phyloP scores from a whole-genome alignment of 2,113 vertebrate species.

The Hepsetus odoe region DNA sequence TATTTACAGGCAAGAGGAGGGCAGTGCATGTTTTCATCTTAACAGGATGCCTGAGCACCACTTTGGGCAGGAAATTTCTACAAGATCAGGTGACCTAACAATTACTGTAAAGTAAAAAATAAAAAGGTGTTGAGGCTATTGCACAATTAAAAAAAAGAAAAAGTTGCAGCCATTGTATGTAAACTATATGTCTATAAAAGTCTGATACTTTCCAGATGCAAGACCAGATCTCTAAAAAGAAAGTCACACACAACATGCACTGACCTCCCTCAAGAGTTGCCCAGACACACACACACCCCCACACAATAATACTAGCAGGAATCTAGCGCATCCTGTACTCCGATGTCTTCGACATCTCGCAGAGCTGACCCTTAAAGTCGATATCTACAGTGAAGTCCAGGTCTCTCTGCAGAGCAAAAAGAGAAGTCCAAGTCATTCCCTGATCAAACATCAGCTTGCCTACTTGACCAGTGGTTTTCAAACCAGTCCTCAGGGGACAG shows the following conservation, averaged over 20 bases:
- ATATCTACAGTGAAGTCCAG: slow-evolving; percentile 92
- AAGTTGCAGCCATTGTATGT: slow-evolving; percentile 52
- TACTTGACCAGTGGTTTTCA: background rate
- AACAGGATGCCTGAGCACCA: slow-evolving; percentile 31
- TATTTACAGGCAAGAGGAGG: slow-evolving; percentile 51
- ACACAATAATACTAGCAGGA: slow-evolving; percentile 24
- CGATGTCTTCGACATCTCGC: slow-evolving; percentile 88
- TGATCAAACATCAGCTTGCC: background rate
- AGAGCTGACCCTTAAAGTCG: slow-evolving; percentile 93
- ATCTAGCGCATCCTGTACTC: slow-evolving; percentile 91
- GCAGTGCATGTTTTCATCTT: slow-evolving; percentile 27
- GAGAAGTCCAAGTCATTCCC: background rate
- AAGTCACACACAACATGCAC: slow-evolving; percentile 47
- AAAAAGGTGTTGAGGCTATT: slow-evolving; percentile 53
- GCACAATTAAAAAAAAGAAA: slow-evolving; percentile 56
- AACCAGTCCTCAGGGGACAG: too few relatives aligned
- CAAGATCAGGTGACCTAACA: background rate
- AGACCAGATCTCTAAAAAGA: slow-evolving; percentile 60
- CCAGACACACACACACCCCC: slow-evolving; percentile 52
- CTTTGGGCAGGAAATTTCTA: background rate
- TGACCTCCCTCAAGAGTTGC: slow-evolving; percentile 33
- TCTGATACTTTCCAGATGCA: slow-evolving; percentile 45
- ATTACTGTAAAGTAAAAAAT: slow-evolving; percentile 25
- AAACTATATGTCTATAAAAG: slow-evolving; percentile 61
- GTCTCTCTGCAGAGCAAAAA: slow-evolving; percentile 79